These are phyloP conservation scores for Psittacula derbiana DNA, from an alignment of 2,797 vertebrate genomes.

Conservation along the genomic window DNA sequence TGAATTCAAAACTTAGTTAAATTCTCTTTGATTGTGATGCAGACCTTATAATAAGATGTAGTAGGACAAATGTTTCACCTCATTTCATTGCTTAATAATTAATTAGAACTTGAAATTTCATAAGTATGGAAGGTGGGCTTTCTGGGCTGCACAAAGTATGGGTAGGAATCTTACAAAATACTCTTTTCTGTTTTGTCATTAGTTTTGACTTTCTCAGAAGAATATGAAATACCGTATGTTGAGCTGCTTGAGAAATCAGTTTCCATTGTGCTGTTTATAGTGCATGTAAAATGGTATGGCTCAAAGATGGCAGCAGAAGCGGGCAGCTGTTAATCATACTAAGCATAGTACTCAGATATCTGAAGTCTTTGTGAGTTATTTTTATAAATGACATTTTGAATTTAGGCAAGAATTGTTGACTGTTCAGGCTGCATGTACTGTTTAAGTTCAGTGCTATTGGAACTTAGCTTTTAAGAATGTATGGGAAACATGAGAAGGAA, in stretches of 20 bases:
- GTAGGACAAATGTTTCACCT: background rate
- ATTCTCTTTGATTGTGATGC: background rate
- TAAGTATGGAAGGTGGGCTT: background rate
- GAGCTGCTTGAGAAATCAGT: conserved; percentile 51
- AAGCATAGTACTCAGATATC: conserved; percentile 42
- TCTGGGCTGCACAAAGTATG: background rate
- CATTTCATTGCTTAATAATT: background rate
- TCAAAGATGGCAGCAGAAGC: conserved; percentile 49
- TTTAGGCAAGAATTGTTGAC: conserved; percentile 30
- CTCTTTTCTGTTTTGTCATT: conserved; percentile 59
- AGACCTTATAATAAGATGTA: background rate
- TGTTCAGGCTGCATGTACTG: conserved; percentile 19
- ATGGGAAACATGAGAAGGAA: background rate
- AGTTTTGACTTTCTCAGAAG: conserved; percentile 58
- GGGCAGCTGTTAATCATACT: conserved; percentile 53
- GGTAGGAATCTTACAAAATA: conserved; percentile 43
- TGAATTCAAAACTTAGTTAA: background rate
- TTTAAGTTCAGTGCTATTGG: background rate
- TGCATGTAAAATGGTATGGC: conserved; percentile 53
- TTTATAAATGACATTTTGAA: conserved; percentile 61
- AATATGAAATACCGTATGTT: conserved; percentile 12
- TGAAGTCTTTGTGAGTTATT: conserved; percentile 65
- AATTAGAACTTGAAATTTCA: background rate
- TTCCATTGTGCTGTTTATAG: conserved; percentile 50
- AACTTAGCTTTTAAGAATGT: background rate